Evolutionary conservation across 2,797 vertebrate species (phyloP).

Genomic region (Pachyuromys duprasi): DNA sequence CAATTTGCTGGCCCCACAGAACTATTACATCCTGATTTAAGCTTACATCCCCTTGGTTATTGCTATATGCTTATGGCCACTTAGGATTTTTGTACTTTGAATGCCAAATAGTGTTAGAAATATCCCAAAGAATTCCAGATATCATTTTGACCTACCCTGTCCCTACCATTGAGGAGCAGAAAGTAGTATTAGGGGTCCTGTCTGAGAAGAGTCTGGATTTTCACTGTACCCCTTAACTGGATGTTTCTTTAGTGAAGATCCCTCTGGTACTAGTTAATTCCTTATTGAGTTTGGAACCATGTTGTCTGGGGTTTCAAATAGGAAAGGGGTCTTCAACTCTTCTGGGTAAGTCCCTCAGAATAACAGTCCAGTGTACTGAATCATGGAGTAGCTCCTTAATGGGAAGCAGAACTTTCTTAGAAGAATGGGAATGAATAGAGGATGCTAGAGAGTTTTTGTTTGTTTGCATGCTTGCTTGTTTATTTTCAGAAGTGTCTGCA

Average conservation of each 20-base stretch:
- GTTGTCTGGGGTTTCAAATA: not conserved
- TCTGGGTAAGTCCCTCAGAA: not conserved
- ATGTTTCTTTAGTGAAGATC: not conserved
- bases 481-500: not conserved
- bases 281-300: not conserved
- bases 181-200: not conserved
- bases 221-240: not conserved
- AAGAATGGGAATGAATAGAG: not conserved
- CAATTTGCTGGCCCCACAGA: not conserved
- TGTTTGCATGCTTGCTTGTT: not conserved
- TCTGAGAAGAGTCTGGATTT: not conserved
- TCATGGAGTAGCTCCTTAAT: not conserved
- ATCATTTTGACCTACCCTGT: not conserved
- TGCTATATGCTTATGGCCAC: not conserved
- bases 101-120: slow-evolving; percentile 29
- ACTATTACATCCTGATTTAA: not conserved
- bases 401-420: not conserved
- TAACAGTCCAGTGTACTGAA: not conserved
- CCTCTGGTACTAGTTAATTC: not conserved
- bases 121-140: not conserved
- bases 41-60: slow-evolving; percentile 2
- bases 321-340: not conserved
- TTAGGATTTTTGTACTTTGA: not conserved
- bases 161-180: not conserved
- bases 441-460: not conserved